Evolutionary conservation across 2,888 invertebrate species (phyloP).

Genomic region (Hesperia comma): DNA sequence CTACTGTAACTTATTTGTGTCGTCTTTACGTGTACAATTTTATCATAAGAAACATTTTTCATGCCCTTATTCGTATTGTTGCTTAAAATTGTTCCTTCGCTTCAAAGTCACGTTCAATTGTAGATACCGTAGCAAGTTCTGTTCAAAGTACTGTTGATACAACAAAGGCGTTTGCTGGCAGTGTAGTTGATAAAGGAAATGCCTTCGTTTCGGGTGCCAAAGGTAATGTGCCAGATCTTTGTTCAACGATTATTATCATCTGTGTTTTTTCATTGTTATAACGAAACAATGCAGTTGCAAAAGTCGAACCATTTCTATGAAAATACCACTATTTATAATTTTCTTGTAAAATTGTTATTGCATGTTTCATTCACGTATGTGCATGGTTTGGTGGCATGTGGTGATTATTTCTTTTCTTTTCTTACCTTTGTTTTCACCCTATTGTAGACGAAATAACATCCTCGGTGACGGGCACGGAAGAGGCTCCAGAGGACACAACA

Average conservation of each 20-base stretch:
- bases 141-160: constrained; percentile 69
- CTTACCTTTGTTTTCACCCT: constrained; percentile 38
- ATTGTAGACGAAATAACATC: constrained; percentile 47
- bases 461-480: constrained; percentile 45
- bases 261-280: neutral
- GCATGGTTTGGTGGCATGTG: constrained; percentile 51
- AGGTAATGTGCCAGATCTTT: constrained; percentile 45
- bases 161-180: constrained; percentile 73
- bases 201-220: constrained; percentile 49
- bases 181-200: constrained; percentile 74
- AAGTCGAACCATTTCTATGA: neutral
- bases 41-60: neutral
- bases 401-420: constrained; percentile 38
- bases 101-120: constrained; percentile 40
- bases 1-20: no score
- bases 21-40: constrained; percentile 9
- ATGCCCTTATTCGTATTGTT: neutral
- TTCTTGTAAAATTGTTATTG: constrained; percentile 1
- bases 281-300: neutral
- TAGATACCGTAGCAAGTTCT: constrained; percentile 55
- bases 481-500: constrained; percentile 48
- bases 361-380: constrained; percentile 18
- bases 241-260: neutral
- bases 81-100: constrained; percentile 7
- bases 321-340: neutral